Base-by-base conservation (phyloP, 1,140 invertebrate species). In the Bemisia tabaci region DNA sequence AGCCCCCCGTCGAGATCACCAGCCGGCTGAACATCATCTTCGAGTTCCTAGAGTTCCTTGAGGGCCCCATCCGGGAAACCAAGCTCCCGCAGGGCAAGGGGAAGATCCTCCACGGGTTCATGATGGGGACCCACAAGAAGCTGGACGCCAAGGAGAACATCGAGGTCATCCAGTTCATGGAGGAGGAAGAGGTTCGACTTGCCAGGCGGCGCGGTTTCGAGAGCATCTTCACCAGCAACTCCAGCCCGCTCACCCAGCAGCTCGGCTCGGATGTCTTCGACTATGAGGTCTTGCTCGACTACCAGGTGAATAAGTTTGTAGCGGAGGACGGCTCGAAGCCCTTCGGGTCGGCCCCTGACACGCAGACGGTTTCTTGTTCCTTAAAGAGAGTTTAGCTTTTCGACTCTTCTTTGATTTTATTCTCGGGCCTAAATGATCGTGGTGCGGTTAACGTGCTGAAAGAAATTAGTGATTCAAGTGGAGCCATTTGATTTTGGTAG, bases 171-270 rank as follows among this genome's bases (percentile, higher is more conserved):
- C 82, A 83, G 68, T 84, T 83, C 60, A 87, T 92, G 81, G 91
- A 94, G 77, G 80, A 86, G 58, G 84, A 89, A 69, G 85, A 85
- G 26, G 75, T 90, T 60, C 74, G 79, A 27, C 71, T 91, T 2
- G 88, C 88, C 0, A 83, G 80, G 65, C 76, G 78, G 9, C 82
- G 83, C 68, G 75, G 82, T 12, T 93, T 88, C 73, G 75, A 74
- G 1, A 90, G 89, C 1, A 85, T 93, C 23, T 87, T 93, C 67
- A 92, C 91, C 0, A 91, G 89, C 1, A 93, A 93, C 73, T 92
- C 91, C 5, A 92, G 85, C 75, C 87, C 89, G 0, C 77, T 93
- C 21, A 94, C 91, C 25, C 77, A 89, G 84, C 90, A 92, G 88
- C 79, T 93, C 24, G 88, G 86, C 22, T 81, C 76, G 1, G 87